Evolutionary conservation across 35 echinoderm and acorn worm genomes (phyloP), one percentile per base, ranked within the genome.

Genomic region (Lytechinus variegatus): DNA sequence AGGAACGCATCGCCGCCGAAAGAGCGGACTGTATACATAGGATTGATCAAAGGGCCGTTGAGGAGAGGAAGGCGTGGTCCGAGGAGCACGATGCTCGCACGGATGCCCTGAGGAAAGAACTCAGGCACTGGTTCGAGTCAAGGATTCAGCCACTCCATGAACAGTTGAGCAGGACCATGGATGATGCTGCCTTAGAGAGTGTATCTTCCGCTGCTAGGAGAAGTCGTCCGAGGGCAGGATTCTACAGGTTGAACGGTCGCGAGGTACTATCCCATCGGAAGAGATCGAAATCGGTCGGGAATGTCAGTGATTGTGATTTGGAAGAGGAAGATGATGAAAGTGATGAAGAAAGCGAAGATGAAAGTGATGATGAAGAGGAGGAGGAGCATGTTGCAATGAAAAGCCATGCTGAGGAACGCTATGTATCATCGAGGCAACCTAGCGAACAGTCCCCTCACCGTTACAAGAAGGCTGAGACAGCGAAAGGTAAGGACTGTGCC

Each of bases 1-100:
- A 97, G 54, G 97, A 98, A 93, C 95, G 98, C 9, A 95, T 99
- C 10, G 94, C 96, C 24, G 96, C 98, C 2, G 98, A 99, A 87
- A 95, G 71, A 60, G 97, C 97, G 11, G 98, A 98, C 54, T 99
- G 98, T 94, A 61, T 98, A 1, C 98, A 99, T 94, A 61, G 98
- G 52, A 96, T 99, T 14, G 97, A 99, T 61, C 89, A 95, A 33
- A 94, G 98, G 9, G 97, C 97, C 16, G 91, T 72, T 29, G 94
- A 98, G 57, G 98, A 99, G 94, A 95, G 97, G 92, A 97, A 94
- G 44, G 61, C 91, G 11, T 95, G 94, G 91, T 95, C 97, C 24
- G 95, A 97, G 87, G 95, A 97, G 58, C 95, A 96, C 8, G 95
- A 97, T 52, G 96, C 91, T 10, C 94, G 97, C 89, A 71, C 97